Percentiles rank a stretch among this genome's conserved stretches.
Evolutionary conservation across 2,113 vertebrate genomes (phyloP).

Genomic region (Corydoras sp.): DNA sequence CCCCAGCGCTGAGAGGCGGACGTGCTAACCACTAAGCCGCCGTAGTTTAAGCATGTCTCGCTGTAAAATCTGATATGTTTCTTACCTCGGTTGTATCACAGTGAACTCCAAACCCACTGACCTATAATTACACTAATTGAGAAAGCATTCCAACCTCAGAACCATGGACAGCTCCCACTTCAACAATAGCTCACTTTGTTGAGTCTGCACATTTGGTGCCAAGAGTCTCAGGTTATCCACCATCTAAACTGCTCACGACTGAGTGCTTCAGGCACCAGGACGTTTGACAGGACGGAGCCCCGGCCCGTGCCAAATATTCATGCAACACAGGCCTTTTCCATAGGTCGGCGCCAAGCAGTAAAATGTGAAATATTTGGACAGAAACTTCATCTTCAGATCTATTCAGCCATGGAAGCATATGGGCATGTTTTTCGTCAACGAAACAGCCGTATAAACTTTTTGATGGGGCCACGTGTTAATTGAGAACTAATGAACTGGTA

Average conservation of each 20-base stretch:
- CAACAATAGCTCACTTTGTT: too few species aligned
- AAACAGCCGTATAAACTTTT: constrained; percentile 52
- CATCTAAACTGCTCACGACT: constrained; percentile 54
- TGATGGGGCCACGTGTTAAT: constrained; percentile 55
- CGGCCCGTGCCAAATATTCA: constrained; percentile 58
- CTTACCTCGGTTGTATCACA: too few species aligned
- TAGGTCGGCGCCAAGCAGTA: constrained; percentile 58
- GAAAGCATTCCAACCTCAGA: too few species aligned
- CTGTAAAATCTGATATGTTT: too few species aligned
- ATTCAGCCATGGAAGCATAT: constrained; percentile 50
- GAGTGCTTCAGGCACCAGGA: constrained; percentile 48
- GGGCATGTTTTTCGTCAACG: constrained; percentile 52
- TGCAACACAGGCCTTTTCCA: constrained; percentile 62
- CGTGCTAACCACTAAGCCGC: too few species aligned
- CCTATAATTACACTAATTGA: too few species aligned
- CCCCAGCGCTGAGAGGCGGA: too few species aligned
- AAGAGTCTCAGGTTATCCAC: constrained; percentile 57
- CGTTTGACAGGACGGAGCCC: constrained; percentile 53
- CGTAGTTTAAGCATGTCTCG: too few species aligned
- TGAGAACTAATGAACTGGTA: constrained; percentile 59
- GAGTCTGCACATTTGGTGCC: constrained; percentile 43
- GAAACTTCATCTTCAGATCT: constrained; percentile 49
- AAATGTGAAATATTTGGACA: constrained; percentile 60
- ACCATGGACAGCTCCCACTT: too few species aligned
- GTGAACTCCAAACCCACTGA: too few species aligned